Conservation (phyloP, 2,113 vertebrate genomes). For the Chlorocebus sabaeus region DNA sequence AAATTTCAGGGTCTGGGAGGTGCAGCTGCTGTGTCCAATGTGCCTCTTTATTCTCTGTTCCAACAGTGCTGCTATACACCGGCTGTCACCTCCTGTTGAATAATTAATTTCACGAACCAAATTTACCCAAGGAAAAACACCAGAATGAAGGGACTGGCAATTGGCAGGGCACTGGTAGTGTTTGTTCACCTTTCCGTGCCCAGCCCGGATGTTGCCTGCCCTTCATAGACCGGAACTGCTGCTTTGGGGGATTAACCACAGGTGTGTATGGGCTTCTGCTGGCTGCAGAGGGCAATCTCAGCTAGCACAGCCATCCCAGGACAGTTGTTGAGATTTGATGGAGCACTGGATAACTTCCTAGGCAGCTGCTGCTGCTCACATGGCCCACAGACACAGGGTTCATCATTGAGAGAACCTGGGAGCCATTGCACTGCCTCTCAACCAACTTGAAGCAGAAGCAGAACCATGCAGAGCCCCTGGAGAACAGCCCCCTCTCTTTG, state of each 20-base stretch:
- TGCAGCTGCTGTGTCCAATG: slow-evolving; percentile 84
- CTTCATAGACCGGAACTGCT: not conserved
- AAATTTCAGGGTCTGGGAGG: slow-evolving; percentile 91
- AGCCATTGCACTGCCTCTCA: not conserved
- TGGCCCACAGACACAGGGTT: not conserved
- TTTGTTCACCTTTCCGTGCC: slow-evolving; percentile 59
- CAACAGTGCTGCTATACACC: slow-evolving; percentile 78
- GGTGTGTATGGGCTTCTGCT: slow-evolving; percentile 40
- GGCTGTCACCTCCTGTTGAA: slow-evolving; percentile 80
- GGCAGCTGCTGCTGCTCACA: slow-evolving; percentile 66
- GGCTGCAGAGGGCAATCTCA: not conserved
- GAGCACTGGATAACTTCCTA: slow-evolving; percentile 60
- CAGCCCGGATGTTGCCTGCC: not conserved
- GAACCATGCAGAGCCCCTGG: not conserved
- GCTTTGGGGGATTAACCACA: slow-evolving; percentile 60
- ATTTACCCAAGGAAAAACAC: slow-evolving; percentile 77
- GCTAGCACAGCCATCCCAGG: slow-evolving; percentile 56
- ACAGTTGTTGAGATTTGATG: slow-evolving; percentile 66
- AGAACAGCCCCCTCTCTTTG: not conserved
- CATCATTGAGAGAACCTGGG: not conserved
- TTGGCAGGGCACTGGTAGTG: slow-evolving; percentile 48
- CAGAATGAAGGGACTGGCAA: slow-evolving; percentile 36
- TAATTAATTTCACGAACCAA: slow-evolving; percentile 82
- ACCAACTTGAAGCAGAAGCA: not conserved
- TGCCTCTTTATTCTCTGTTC: slow-evolving; percentile 82